phyloP scores from a whole-genome alignment of 2,113 vertebrate genomes.

The Rhegmatorhina hoffmannsi region DNA sequence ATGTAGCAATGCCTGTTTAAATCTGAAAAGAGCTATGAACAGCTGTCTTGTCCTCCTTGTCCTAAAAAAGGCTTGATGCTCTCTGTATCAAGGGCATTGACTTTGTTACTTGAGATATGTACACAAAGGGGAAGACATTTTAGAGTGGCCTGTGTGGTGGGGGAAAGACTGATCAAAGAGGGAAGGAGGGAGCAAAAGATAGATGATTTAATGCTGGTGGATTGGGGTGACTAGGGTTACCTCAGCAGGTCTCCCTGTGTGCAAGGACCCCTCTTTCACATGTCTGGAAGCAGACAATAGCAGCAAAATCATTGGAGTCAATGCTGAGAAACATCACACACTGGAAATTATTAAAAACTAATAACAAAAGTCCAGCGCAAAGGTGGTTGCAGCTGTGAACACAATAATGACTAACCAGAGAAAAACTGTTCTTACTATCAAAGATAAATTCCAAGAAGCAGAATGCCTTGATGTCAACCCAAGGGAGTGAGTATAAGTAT shows the following conservation, averaged over 20 bases:
- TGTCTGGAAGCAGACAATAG: background rate
- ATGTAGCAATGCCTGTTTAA: background rate
- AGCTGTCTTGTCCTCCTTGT: background rate
- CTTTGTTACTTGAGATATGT: background rate
- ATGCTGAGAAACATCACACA: background rate
- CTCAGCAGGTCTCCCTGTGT: background rate
- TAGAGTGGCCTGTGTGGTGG: background rate
- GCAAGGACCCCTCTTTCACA: background rate
- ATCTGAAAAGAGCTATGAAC: background rate
- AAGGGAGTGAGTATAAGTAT: background rate
- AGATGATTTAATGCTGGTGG: background rate
- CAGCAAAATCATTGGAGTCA: background rate
- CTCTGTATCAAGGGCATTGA: background rate
- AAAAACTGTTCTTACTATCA: background rate
- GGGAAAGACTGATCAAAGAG: background rate
- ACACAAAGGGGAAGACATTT: background rate
- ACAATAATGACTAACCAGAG: background rate
- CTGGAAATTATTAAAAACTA: background rate
- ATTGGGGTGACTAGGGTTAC: background rate
- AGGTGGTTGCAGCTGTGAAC: conserved; percentile 21
- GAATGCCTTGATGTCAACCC: conserved; percentile 30
- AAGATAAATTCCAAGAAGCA: conserved; percentile 7
- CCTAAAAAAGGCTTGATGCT: background rate
- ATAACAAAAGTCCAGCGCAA: background rate
- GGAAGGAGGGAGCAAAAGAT: background rate